phyloP scores from a whole-genome alignment of 2,113 vertebrate genomes.

The Oncorhynchus keta region DNA sequence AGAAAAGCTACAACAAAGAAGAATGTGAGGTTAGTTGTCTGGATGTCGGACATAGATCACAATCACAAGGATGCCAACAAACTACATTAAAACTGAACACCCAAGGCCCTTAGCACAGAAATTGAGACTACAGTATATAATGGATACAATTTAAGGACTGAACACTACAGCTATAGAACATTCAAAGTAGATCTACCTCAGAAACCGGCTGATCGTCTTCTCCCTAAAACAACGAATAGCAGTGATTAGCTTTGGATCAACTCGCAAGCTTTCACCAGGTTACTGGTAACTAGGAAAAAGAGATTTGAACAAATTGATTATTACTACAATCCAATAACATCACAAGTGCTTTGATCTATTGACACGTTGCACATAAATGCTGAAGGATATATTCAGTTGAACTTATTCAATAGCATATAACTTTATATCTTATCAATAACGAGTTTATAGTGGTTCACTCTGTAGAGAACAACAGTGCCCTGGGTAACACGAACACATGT shows the following conservation, averaged over 20 bases:
- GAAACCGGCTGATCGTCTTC: constrained; percentile 40
- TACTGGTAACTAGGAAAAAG: neutral
- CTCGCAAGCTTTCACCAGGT: neutral
- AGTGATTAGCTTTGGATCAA: constrained; percentile 5
- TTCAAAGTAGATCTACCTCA: constrained; percentile 33
- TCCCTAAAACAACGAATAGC: constrained; percentile 31
- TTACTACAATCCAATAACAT: neutral
- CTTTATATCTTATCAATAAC: neutral
- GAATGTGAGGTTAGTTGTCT: constrained; percentile 17
- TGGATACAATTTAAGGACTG: neutral
- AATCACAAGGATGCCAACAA: constrained; percentile 21
- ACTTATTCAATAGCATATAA: neutral
- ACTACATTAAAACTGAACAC: constrained; percentile 1
- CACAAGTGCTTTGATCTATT: neutral
- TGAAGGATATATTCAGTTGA: neutral
- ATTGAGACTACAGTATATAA: constrained; percentile 9
- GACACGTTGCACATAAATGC: neutral
- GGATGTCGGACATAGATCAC: constrained; percentile 1
- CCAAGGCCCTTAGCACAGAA: neutral
- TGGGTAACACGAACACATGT: neutral
- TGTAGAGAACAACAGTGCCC: neutral
- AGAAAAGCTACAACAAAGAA: constrained; percentile 19
- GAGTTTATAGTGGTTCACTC: neutral
- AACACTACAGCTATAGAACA: neutral
- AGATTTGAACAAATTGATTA: neutral